phyloP scores from a whole-genome alignment of 2,888 invertebrate genomes.

The Morpho achilles region DNA sequence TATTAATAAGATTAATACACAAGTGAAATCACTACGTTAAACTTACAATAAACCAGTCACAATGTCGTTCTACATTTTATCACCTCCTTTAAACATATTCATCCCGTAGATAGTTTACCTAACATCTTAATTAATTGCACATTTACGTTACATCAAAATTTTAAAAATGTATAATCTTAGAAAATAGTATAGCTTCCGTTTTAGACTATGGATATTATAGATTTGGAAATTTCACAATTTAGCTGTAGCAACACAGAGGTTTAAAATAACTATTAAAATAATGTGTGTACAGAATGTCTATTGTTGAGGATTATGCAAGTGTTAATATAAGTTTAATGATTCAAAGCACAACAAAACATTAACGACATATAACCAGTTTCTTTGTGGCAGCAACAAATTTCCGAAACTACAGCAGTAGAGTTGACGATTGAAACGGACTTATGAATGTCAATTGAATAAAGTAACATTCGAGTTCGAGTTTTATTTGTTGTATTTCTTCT shows the following conservation, averaged over 20 bases:
- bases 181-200: background rate
- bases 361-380: too few relatives aligned
- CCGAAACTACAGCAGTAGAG: background rate
- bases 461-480: too few relatives aligned
- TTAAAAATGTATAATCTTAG: constrained; percentile 13
- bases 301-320: too few relatives aligned
- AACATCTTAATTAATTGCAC: constrained; percentile 35
- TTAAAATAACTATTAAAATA: too few relatives aligned
- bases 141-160: constrained; percentile 37
- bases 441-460: too few relatives aligned
- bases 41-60: constrained; percentile 34
- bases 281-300: too few relatives aligned
- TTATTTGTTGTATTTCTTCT: background rate
- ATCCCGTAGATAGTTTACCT: constrained; percentile 31
- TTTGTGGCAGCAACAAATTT: background rate
- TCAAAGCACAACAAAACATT: too few relatives aligned
- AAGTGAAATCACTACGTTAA: constrained; percentile 17
- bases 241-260: too few relatives aligned
- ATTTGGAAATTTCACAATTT: too few relatives aligned
- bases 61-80: constrained; percentile 32
- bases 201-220: too few relatives aligned
- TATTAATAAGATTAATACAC: constrained; percentile 14
- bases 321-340: too few relatives aligned
- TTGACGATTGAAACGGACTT: background rate
- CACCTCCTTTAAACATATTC: constrained; percentile 36